These are phyloP conservation scores for Agrotis clavis DNA, from an alignment of 2,888 invertebrate species.

Conservation along the genomic window DNA sequence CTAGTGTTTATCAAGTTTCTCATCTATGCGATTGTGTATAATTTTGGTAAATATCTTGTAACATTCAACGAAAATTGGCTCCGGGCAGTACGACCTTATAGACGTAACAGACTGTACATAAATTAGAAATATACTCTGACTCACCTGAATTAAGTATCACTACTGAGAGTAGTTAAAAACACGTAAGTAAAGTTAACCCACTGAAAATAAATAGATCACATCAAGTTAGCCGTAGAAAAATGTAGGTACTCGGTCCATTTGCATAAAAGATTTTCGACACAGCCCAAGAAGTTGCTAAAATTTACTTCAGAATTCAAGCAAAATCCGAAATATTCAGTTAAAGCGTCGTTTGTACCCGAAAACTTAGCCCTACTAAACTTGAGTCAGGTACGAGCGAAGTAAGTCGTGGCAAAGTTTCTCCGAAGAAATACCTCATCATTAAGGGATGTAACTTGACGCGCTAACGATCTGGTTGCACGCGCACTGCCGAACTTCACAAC, in stretches of 20 bases:
- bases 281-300: not conserved
- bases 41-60: not conserved
- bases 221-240: too few relatives aligned
- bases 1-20: too few relatives aligned
- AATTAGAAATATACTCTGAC: too few relatives aligned
- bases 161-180: not conserved
- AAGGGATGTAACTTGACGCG: conserved; percentile 26
- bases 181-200: not conserved
- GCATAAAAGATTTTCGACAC: not conserved
- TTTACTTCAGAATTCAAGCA: conserved; percentile 1
- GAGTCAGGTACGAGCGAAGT: not conserved
- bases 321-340: not conserved
- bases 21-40: too few relatives aligned
- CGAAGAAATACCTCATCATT: conserved; percentile 39
- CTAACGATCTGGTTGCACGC: conserved; percentile 20
- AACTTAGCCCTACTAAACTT: conserved; percentile 18
- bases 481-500: conserved; percentile 8
- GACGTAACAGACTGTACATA: not conserved
- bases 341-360: not conserved
- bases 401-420: conserved; percentile 14
- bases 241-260: not conserved
- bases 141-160: too few relatives aligned
- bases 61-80: conserved; percentile 10
- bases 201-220: not conserved
- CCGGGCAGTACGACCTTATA: not conserved